Base-by-base conservation (phyloP, 2,113 vertebrate species). In the Artemisiospiza belli region DNA sequence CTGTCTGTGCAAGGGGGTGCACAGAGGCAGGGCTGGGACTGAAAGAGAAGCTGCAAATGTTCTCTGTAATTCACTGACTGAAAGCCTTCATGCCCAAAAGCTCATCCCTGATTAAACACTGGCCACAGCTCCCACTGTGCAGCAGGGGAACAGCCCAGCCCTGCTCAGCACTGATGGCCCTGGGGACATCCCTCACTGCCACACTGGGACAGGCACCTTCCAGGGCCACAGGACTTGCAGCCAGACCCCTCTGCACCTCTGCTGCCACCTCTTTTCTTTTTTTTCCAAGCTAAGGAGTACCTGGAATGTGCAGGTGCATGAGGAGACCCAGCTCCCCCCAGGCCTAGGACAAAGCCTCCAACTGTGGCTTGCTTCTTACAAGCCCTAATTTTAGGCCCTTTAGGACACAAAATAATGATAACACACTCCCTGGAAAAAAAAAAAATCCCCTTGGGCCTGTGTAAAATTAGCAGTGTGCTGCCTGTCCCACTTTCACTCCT, bases 331-430 rank as follows among this genome's bases (percentile, higher is more conserved):
- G 51, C 78, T 68, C 58, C 33, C 12, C 37, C 28, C 54, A 44
- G 59, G 20, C 33, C 49, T 85, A 43, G 58, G 54, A 64, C 15
- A 9, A 73, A 68, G 49, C 31, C 46, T 87, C 41, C 19, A 27
- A 14, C 2, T 41, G 0, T 5, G n/a, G 15, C 33, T 95, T 69
- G 41, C 70, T 88, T 95, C 72, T 2, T 1, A 35, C 75, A 55
- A 92, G 82, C 47, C 80, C 85, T 77, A 87, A 88, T 95, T 97
- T 95, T 74, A 83, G 85, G 22, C 63, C 67, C 87, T 95, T 86
- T 47, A 94, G 78, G 85, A 94, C 85, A 90, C n/a, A 86, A 96
- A 96, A 90, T 88, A 95, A 94, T 85, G 91, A 85, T 77, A 95
- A 93, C 62, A 88, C 27, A 30, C 75, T 85, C 88, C 52, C 57